Base-by-base conservation (phyloP, 2,888 invertebrate genomes). In the Leptodirus hochenwartii region DNA sequence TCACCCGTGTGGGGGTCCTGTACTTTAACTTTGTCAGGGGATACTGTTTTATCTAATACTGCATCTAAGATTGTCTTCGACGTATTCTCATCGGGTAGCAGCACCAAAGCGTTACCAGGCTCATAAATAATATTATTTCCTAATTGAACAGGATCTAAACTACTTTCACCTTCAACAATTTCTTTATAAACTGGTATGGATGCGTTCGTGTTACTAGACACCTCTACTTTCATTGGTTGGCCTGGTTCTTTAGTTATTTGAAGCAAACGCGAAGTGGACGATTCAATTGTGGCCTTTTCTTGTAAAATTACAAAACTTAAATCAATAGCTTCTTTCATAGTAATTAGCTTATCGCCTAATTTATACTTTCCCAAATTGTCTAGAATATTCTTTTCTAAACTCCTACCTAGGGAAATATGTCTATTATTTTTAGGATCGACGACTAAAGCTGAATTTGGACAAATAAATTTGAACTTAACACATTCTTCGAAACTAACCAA, bases 401-500 rank as follows among this genome's bases (percentile, higher is more conserved):
- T 81, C 43, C 73, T 66, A 4, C 62, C 49, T 9, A 88, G 51
- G 3, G 75, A 61, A 11, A 80, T 53, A 47, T 70, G 68, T 46
- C 76, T 69, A 29, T 69, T 69, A 33, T 69, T 71, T 39, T 63
- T 34, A 2, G 80, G 75, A 51, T 91, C 85, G 15, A 84, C 54
- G 1, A 91, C 84, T 30, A 69, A 57, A 9, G 81, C 85, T 0
- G 88, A 90, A 37, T 73, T 62, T 10, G 79, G 69, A 54, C 90
- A 79, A 25, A 95, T 78, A 14, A 95, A 73, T 47, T 80, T 74
- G 35, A 85, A 62, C 43, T 75, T 73, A 24, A 95, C 62, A 41
- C 91, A 85, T 52, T 91, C 90, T 50, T 81, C 75, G 41, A 93
- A 76, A 34, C 79, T 76, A 25, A 87, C 70, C 31, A 78, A 58